phyloP scores from a whole-genome alignment of 2,888 invertebrate genomes.

The Platerodrilus igneus region DNA sequence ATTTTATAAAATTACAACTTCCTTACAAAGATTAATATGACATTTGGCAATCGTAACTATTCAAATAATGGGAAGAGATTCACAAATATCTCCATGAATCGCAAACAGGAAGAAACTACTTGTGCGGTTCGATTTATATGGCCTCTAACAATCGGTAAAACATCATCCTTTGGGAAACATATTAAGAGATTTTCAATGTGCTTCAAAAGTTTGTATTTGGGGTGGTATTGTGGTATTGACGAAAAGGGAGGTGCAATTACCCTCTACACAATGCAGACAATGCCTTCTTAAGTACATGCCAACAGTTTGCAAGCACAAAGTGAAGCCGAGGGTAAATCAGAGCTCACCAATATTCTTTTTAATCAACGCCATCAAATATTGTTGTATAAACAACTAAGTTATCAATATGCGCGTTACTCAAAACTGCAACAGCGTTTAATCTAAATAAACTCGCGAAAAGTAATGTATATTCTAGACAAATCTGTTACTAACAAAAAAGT shows the following conservation, averaged over 20 bases:
- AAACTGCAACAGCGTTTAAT: too few species aligned
- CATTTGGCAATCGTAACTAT: too few species aligned
- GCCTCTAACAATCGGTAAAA: conserved; percentile 31
- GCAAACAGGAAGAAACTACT: conserved; percentile 38
- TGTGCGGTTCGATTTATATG: conserved; percentile 29
- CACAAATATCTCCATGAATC: too few species aligned
- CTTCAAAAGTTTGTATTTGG: conserved; percentile 19
- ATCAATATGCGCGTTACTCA: too few species aligned
- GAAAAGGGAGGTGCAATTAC: conserved; percentile 25
- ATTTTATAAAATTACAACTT: too few species aligned
- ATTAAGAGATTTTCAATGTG: conserved; percentile 21
- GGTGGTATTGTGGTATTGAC: conserved; percentile 23
- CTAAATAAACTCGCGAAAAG: too few species aligned
- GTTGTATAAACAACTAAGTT: neutral
- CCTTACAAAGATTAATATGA: too few species aligned
- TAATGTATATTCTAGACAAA: too few species aligned
- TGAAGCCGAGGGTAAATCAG: conserved; percentile 13
- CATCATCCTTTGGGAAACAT: conserved; percentile 17
- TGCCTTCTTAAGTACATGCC: conserved; percentile 23
- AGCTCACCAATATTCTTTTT: conserved; percentile 10
- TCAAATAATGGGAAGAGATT: too few species aligned
- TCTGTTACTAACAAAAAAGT: conserved; percentile 4
- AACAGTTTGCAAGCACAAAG: conserved; percentile 21
- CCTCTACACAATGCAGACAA: conserved; percentile 21
- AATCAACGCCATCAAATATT: neutral